A percentile compares a stretch with the other conserved stretches of the same genome.
These are phyloP conservation scores for Acanthosepion esculentum DNA, from an alignment of 2,888 invertebrate genomes.

Conservation along the genomic window DNA sequence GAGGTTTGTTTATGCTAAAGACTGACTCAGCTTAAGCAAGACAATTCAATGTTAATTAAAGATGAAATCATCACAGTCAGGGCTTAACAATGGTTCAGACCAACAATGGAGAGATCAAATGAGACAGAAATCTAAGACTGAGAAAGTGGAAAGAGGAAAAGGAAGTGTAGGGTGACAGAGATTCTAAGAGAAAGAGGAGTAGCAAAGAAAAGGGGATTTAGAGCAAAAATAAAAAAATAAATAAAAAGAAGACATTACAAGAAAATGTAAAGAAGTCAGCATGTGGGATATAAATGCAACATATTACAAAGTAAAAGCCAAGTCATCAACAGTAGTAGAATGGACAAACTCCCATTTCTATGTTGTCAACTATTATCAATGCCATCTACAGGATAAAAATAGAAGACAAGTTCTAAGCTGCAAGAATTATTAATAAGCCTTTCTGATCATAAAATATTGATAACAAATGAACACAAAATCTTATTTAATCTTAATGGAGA, in stretches of 20 bases:
- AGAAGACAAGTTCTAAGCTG: neutral
- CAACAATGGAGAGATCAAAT: neutral
- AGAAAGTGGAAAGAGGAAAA: neutral
- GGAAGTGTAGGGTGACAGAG: neutral
- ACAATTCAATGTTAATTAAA: neutral
- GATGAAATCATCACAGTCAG: neutral
- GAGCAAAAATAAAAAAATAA: neutral
- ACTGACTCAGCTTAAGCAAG: neutral
- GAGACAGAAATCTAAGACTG: neutral
- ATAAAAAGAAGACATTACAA: neutral
- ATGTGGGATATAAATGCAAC: neutral
- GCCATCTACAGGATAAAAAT: neutral
- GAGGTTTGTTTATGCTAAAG: neutral
- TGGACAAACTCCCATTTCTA: neutral
- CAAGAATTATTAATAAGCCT: neutral
- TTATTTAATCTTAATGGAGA: neutral
- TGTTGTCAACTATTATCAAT: neutral
- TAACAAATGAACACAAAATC: neutral
- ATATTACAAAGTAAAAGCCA: neutral
- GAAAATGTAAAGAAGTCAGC: no score
- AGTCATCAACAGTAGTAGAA: neutral
- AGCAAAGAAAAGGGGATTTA: neutral
- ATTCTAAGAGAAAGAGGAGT: neutral
- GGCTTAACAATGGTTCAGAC: neutral
- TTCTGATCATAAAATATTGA: neutral